Conservation (phyloP, 2,113 vertebrate genomes). For the Miniopterus natalensis region DNA sequence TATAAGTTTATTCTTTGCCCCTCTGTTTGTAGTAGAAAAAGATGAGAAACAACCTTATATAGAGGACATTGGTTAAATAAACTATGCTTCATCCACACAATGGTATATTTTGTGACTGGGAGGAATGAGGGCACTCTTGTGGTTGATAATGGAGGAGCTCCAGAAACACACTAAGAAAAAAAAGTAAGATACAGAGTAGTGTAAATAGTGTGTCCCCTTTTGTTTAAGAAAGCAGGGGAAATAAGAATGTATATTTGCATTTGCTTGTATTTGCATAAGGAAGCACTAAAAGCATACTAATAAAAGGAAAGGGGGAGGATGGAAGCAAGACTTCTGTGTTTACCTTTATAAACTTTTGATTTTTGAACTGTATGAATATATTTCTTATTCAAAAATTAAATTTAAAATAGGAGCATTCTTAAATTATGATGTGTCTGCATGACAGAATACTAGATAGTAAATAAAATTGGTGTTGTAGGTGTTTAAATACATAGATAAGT, state of each 20-base stretch:
- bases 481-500: not conserved
- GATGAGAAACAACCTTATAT: conserved; percentile 22
- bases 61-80: conserved; percentile 1
- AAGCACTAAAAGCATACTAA: conserved; percentile 34
- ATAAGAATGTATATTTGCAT: conserved; percentile 56
- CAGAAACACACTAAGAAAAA: conserved; percentile 10
- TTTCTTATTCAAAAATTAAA: conserved; percentile 44
- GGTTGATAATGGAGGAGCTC: not conserved
- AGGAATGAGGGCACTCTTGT: conserved; percentile 28
- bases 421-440: not conserved
- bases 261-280: conserved; percentile 61
- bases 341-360: conserved; percentile 27
- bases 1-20: conserved; percentile 1
- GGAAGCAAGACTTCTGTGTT: not conserved
- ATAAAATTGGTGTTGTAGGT: conserved; percentile 10
- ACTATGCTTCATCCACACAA: not conserved
- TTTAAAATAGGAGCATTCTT: not conserved
- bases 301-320: conserved; percentile 10
- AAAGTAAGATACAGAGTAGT: conserved; percentile 31
- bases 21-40: conserved; percentile 6
- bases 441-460: conserved; percentile 6
- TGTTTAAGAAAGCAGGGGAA: conserved; percentile 31
- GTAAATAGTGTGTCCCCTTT: conserved; percentile 46
- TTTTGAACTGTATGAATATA: conserved; percentile 33
- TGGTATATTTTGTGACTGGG: not conserved